These are phyloP conservation scores for Clostera curtula DNA, from an alignment of 2,888 invertebrate species.

Conservation along the genomic window DNA sequence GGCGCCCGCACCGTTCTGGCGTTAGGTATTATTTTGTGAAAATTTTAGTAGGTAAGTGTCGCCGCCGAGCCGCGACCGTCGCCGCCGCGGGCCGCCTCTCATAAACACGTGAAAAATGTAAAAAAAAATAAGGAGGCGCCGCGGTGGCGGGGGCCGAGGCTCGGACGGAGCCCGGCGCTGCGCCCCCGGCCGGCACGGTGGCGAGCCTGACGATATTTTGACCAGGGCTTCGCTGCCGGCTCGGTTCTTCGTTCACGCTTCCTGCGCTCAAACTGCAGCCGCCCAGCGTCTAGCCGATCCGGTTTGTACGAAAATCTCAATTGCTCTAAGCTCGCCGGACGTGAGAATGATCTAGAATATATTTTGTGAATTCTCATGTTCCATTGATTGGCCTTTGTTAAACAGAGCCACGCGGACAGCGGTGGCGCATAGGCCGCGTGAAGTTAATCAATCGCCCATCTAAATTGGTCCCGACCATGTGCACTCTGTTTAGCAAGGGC, in stretches of 20 bases:
- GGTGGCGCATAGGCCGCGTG: too few species aligned
- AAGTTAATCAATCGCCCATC: too few species aligned
- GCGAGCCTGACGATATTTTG: constrained; percentile 20
- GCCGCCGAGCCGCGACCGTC: constrained; percentile 29
- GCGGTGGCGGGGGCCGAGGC: constrained; percentile 19
- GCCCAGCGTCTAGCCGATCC: not conserved
- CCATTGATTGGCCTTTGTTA: too few species aligned
- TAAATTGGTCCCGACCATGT: too few species aligned
- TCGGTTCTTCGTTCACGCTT: not conserved
- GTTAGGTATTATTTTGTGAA: constrained; percentile 74
- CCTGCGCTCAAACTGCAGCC: not conserved
- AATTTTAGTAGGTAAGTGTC: constrained; percentile 70
- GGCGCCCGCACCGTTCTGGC: constrained; percentile 61
- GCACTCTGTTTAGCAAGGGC: too few species aligned
- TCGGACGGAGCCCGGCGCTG: constrained; percentile 23
- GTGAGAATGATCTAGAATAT: too few species aligned
- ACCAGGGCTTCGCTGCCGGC: constrained; percentile 15
- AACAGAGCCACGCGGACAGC: too few species aligned
- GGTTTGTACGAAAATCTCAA: too few species aligned
- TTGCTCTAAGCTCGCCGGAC: too few species aligned
- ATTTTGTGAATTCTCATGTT: too few species aligned
- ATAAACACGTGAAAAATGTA: constrained; percentile 58
- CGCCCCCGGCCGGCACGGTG: constrained; percentile 28
- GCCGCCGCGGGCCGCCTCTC: constrained; percentile 23
- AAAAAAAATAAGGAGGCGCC: constrained; percentile 45